These are phyloP conservation scores for Anolis apletophallus DNA, from an alignment of 2,797 vertebrate species.

Conservation along the genomic window DNA sequence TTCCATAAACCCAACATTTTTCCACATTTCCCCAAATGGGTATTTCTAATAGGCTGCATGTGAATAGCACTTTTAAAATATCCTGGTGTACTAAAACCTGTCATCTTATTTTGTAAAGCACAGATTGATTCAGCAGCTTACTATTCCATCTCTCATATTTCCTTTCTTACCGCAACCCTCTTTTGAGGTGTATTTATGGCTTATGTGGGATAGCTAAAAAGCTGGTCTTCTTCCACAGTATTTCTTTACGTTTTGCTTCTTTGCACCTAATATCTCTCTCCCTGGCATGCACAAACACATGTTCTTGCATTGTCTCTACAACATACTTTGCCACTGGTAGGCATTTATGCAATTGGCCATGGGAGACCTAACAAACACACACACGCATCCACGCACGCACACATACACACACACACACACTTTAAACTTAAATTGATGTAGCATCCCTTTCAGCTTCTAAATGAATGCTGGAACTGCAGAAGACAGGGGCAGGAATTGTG, in stretches of 20 bases:
- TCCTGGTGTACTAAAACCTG: neutral
- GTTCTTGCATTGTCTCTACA: neutral
- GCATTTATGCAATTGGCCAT: neutral
- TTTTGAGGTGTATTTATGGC: neutral
- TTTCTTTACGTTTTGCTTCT: neutral
- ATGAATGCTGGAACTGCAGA: neutral
- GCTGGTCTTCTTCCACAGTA: neutral
- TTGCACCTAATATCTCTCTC: neutral
- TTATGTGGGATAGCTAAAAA: neutral
- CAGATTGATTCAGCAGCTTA: neutral
- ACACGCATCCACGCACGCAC: neutral
- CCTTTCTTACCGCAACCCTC: neutral
- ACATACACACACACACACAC: neutral
- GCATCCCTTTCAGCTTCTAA: neutral
- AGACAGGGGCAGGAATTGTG: neutral
- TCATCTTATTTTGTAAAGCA: neutral
- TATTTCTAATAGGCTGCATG: neutral
- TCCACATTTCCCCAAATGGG: no score
- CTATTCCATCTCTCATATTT: neutral
- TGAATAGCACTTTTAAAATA: neutral
- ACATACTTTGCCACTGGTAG: neutral
- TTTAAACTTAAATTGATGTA: neutral
- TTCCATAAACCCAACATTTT: neutral
- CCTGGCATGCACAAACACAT: no score
- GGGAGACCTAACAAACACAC: neutral